These are phyloP conservation scores for Phymorhynchus buccinoides DNA, from an alignment of 1,140 invertebrate genomes.

Conservation along the genomic window DNA sequence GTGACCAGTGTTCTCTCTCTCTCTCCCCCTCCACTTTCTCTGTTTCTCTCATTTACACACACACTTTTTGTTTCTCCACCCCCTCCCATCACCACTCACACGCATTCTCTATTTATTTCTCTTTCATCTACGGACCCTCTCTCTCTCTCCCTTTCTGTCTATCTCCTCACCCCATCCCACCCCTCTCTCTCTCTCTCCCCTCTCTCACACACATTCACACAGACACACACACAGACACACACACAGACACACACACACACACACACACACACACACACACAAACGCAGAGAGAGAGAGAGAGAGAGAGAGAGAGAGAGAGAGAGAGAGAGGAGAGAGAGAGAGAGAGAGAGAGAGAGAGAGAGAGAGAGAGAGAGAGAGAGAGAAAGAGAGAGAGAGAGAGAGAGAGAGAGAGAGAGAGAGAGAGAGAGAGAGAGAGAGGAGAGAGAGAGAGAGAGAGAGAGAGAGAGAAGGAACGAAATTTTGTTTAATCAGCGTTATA, in stretches of 20 bases:
- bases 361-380: neutral
- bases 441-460: neutral
- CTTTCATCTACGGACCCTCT: too few species aligned
- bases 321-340: neutral
- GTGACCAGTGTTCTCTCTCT: too few species aligned
- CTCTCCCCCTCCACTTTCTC: too few species aligned
- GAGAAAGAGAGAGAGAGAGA: neutral
- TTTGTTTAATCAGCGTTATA: too few species aligned
- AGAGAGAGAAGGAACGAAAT: too few species aligned
- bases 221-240: neutral
- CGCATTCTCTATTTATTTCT: too few species aligned
- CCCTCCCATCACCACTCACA: too few species aligned
- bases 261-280: too few species aligned
- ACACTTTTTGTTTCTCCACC: too few species aligned
- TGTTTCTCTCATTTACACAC: too few species aligned
- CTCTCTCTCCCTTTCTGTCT: too few species aligned
- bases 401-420: neutral
- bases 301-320: neutral
- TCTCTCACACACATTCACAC: neutral
- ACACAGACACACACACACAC: neutral
- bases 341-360: constrained; percentile 8
- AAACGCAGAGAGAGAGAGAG: neutral
- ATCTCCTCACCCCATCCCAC: too few species aligned
- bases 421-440: neutral
- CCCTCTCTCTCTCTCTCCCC: neutral